Evolutionary conservation across 2,797 vertebrate species (phyloP), one percentile per base, ranked within the genome.

Genomic region (Uromys caudimaculatus): DNA sequence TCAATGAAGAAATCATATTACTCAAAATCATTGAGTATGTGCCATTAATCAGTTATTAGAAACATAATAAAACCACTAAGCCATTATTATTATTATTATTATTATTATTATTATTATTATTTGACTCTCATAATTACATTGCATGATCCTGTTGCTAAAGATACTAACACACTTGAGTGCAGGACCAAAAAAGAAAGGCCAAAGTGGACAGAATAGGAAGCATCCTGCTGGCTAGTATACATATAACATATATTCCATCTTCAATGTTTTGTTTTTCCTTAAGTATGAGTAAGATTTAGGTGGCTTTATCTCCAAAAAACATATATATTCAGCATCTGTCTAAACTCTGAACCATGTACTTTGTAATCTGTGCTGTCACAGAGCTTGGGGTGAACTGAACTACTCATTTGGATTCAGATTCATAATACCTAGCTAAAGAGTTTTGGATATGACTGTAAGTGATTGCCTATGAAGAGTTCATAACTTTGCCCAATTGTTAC

Each of bases 381-480:
- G 76, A 84, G 58, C 21, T 58, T 93, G 35, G 5, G 29, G 16
- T 92, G 29, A 95, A 88, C 89, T 87, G 87, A 95, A 81, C 76
- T 44, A 69, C 79, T 85, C 92, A 93, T 95, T 93, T 95, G 83
- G 47, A 62, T 94, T 54, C 85, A 89, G 50, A 58, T 95, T 64
- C 76, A 88, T 24, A 94, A 95, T 85, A 54, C 41, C 75, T 90
- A 88, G 47, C 95, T 73, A 90, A 86, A 93, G 89, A 93, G 78
- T 47, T 95, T 95, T 95, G 81, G 85, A 56, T 90, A 67, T 50
- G 64, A 81, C 85, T 94, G 27, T 78, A 95, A 97, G 73, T 60
- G 54, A 86, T 73, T 79, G 52, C 27, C 79, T 93, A 77, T 85
- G 75, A 96, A 96, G 47, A 96, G 13, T 29, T 92, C 58, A 58